These are phyloP conservation scores for Macaria liturata DNA, from an alignment of 2,888 invertebrate genomes.

Conservation along the genomic window DNA sequence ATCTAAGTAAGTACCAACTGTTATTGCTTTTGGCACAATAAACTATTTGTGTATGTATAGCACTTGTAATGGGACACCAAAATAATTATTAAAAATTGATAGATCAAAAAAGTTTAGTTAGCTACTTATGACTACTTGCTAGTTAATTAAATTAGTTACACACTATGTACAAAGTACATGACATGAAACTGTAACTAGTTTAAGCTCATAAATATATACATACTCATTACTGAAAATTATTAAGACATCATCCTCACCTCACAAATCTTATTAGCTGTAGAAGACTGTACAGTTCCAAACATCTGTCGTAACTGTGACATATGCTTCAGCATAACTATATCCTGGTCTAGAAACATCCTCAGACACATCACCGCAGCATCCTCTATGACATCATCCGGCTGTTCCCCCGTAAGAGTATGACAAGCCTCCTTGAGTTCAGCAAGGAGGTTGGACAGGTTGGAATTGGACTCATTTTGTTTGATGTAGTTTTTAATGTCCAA, in stretches of 20 bases:
- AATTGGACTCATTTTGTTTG: constrained; percentile 57
- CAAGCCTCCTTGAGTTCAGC: constrained; percentile 58
- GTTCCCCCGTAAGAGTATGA: constrained; percentile 79
- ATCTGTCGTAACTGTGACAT: constrained; percentile 80
- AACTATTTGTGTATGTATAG: too few relatives aligned
- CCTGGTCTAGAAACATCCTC: constrained; percentile 84
- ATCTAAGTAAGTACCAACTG: too few relatives aligned
- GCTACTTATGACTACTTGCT: too few relatives aligned
- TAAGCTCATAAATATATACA: too few relatives aligned
- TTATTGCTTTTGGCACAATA: too few relatives aligned
- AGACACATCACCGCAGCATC: constrained; percentile 85
- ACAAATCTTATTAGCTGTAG: constrained; percentile 83
- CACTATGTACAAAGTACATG: too few relatives aligned
- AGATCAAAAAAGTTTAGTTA: too few relatives aligned
- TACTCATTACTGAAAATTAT: too few relatives aligned
- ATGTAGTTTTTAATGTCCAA: constrained; percentile 74
- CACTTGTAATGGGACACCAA: too few relatives aligned
- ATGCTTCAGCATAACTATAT: constrained; percentile 83
- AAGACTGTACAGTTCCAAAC: constrained; percentile 83
- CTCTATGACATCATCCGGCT: constrained; percentile 82
- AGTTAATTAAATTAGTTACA: too few relatives aligned
- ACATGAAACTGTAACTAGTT: too few relatives aligned
- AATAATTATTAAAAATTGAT: too few relatives aligned
- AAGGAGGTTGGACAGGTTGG: constrained; percentile 59
- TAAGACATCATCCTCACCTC: constrained; percentile 56